Evolutionary conservation across 2,888 invertebrate genomes (phyloP).

Genomic region (Antheraea yamamai): DNA sequence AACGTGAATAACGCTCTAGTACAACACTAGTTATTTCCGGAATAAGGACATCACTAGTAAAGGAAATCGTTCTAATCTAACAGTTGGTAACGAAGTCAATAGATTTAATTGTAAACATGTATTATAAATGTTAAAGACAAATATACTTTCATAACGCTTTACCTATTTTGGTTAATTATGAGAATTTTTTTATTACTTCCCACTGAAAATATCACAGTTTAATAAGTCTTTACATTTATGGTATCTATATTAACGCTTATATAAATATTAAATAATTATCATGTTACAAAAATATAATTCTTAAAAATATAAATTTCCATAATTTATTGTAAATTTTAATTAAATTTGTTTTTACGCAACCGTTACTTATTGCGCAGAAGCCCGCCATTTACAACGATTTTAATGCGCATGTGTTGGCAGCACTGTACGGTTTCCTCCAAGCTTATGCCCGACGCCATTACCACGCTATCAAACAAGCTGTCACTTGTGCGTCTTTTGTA

Average conservation of each 20-base stretch:
- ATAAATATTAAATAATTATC: background rate
- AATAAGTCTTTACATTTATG: background rate
- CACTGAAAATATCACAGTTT: background rate
- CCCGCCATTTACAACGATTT: conserved; percentile 64
- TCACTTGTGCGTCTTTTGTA: conserved; percentile 65
- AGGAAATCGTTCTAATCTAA: conserved; percentile 34
- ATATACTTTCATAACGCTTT: background rate
- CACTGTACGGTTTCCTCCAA: conserved; percentile 72
- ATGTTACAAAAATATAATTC: background rate
- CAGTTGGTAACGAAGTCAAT: conserved; percentile 36
- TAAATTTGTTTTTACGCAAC: background rate
- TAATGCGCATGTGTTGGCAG: conserved; percentile 71
- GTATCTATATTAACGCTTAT: background rate
- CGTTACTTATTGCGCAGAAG: conserved; percentile 52
- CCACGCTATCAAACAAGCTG: conserved; percentile 76
- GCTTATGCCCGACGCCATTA: conserved; percentile 77
- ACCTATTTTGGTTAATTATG: background rate
- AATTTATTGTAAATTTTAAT: background rate
- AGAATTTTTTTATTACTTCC: background rate
- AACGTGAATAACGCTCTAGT: conserved; percentile 32
- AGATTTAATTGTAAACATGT: conserved; percentile 12
- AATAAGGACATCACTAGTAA: conserved; percentile 48
- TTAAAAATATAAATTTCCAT: background rate
- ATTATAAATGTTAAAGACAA: background rate
- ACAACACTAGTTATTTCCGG: conserved; percentile 51